Base-by-base conservation (phyloP, 2,888 invertebrate genomes). In the Drosophila paracracens region DNA sequence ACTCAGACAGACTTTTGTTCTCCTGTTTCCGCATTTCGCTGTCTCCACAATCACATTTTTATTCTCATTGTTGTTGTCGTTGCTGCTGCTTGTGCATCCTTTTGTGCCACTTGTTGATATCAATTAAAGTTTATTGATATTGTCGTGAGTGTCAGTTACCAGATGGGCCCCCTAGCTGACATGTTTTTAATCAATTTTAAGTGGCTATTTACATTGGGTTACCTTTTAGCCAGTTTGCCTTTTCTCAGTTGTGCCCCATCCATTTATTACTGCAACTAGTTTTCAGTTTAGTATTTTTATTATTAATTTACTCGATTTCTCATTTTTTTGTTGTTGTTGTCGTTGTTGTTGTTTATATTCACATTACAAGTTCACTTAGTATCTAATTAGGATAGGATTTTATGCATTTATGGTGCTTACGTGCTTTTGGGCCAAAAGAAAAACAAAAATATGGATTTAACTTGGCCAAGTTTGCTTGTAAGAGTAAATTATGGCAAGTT, bases 101-200 rank as follows among this genome's bases (percentile, higher is more conserved):
- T 71, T 75, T 88, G 87, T 89, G 85, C 82, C 88, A 88, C 88
- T 88, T 89, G 85, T 77, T 83, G 73, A 81, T 88, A 87, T 88
- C 82, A 87, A 88, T 88, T 88, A 85, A 87, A 79, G 64, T 88
- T 88, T 85, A 88, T 85, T 88, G 88, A 83, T 82, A 86, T 81
- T 85, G 85, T 83, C 73, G 72, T 40, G 46, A 48, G 62, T 51
- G 53, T 64, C 51, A 54, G 66, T 64, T 62, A 54, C 60, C 66
- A 25, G 74, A 71, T 76, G 50, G 81, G 75, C 83, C 74, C 36
- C 54, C 54, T 27, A 11, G 27, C 73, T 50, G 70, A 65, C 79
- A 77, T 87, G 87, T 79, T 88, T 84, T 88, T 88, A 89, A 89
- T 88, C 87, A 88, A 88, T 87, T 89, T 89, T 84, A 81, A 88